Evolutionary conservation across 2,888 invertebrate species (phyloP), one percentile per base, ranked within the genome.

Genomic region (Acronicta leporina): DNA sequence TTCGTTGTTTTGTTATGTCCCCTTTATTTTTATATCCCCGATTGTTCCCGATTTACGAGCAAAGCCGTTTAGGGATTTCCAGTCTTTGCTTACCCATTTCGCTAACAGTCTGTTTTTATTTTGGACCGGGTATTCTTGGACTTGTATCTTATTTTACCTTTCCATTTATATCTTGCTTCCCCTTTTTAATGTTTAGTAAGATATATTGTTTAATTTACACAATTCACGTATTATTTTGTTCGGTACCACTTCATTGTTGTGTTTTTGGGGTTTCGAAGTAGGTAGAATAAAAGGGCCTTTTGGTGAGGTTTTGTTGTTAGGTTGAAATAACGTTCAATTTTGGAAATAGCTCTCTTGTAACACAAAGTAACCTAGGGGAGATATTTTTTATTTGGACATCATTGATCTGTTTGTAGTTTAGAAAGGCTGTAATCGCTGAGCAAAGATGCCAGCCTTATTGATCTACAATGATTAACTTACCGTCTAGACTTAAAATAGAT

Each of bases 91-190:
- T 75, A 76, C 72, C 71, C 73, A 77, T 82, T 82, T 73, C 68
- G 74, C 74, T 77, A 79, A 77, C 78, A 74, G 60, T 57, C 70
- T 45, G 55, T 76, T 79, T 85, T 82, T 82, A 78, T 83, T 81
- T 76, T 64, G 54, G 59, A 52, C 40, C 45, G 43, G n/a, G 25
- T 51, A 70, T 54, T 66, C 66, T 71, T 60, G 67, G 65, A 77
- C 79, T 74, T 80, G 63, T 75, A 63, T 73, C 68, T 73, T 66
- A 71, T 76, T 75, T 67, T 74, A 60, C 63, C 48, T 60, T 48
- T 25, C 42, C 44, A 14, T 53, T 53, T 49, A 58, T 38, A 15
- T 40, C 38, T 41, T 15, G 53, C 45, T 40, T 42, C 11, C 10
- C 44, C 27, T 54, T 52, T 43, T 33, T 33, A 59, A 43, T 41